phyloP scores from a whole-genome alignment of 2,797 vertebrate species.

The Anniella stebbinsi region DNA sequence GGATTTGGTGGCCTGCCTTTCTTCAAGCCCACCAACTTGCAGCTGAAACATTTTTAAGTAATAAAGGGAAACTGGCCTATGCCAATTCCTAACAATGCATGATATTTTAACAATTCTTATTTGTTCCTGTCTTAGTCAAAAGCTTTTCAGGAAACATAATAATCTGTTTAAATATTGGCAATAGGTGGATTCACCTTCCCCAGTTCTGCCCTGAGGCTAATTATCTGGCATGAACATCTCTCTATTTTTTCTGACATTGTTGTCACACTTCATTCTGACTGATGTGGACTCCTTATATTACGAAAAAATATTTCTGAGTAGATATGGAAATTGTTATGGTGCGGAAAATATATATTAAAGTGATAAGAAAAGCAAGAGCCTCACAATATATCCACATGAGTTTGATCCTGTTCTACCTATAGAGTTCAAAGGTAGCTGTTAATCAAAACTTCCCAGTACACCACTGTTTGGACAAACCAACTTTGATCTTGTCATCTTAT shows the following conservation, averaged over 20 bases:
- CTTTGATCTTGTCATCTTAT: neutral
- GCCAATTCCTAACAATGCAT: neutral
- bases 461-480: neutral
- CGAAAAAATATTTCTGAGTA: neutral
- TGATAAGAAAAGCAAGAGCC: neutral
- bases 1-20: neutral
- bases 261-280: neutral
- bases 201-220: fast-evolving
- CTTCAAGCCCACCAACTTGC: neutral
- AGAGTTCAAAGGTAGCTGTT: neutral
- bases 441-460: too few species aligned
- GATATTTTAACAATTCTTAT: constrained; percentile 13
- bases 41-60: neutral
- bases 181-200: constrained; percentile 7
- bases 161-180: constrained; percentile 4
- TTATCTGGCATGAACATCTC: neutral
- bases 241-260: neutral
- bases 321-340: fast-evolving
- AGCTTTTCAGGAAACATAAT: constrained; percentile 33
- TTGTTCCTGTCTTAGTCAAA: constrained; percentile 5
- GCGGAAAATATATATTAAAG: neutral
- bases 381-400: neutral
- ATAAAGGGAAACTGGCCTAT: neutral
- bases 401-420: neutral
- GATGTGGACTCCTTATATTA: fast-evolving